Conservation (phyloP, 64 coral and sea anemone genomes). For the Hydrozoanthus tunicans region DNA sequence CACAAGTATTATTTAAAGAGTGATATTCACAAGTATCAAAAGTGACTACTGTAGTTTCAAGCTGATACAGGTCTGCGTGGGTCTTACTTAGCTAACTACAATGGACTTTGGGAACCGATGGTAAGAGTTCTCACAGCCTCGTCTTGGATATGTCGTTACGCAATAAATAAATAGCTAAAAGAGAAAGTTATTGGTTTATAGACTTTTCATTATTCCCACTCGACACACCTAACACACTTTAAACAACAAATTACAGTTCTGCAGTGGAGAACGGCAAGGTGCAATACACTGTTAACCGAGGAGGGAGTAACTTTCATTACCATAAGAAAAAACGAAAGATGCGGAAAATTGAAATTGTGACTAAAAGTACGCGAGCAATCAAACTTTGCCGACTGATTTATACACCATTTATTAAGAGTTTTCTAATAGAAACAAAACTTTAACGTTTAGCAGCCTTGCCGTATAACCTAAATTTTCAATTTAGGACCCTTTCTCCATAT, state of each 20-base stretch:
- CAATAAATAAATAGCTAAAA: background rate
- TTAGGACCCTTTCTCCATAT: slow-evolving; percentile 48
- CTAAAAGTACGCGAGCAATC: background rate
- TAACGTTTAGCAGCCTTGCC: slow-evolving; percentile 19
- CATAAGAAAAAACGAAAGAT: background rate
- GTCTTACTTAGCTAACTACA: no score
- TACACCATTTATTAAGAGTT: background rate
- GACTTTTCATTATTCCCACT: slow-evolving; percentile 3
- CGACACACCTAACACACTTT: slow-evolving; percentile 29
- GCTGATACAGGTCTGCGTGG: no score
- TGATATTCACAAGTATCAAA: no score
- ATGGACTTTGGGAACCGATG: no score
- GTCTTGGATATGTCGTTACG: no score
- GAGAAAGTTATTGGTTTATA: background rate
- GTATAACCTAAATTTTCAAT: background rate
- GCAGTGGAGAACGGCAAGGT: slow-evolving; percentile 23
- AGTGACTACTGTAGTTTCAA: no score
- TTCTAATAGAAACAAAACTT: background rate
- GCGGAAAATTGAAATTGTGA: background rate
- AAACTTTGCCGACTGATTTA: background rate
- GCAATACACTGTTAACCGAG: background rate
- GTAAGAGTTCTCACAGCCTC: no score
- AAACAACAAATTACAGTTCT: background rate
- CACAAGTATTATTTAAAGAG: no score
- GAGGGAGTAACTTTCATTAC: no score